Conservation (phyloP, 2,888 invertebrate genomes). For the Epinotia bilunana region DNA sequence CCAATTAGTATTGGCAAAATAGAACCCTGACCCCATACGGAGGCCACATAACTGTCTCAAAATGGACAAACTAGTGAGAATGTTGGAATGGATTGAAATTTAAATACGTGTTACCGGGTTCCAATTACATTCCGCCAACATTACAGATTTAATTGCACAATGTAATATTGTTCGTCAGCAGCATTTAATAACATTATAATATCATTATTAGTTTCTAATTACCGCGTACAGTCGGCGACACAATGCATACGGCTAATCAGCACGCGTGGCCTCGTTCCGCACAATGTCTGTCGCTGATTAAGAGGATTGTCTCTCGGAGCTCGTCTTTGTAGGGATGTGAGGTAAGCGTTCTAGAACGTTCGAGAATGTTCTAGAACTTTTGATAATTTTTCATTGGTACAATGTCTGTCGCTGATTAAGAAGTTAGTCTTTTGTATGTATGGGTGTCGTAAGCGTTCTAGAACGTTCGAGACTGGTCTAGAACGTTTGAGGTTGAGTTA, state of each 20-base stretch:
- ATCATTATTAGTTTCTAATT: conserved; percentile 33
- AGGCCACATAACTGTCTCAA: too few species aligned
- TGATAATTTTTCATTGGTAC: not conserved
- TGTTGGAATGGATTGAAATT: too few species aligned
- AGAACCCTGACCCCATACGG: too few species aligned
- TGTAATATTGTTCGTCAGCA: not conserved
- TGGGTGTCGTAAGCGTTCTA: not conserved
- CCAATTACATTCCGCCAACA: not conserved
- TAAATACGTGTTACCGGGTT: too few species aligned
- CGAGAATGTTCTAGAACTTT: not conserved
- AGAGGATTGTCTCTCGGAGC: conserved; percentile 83
- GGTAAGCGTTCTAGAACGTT: not conserved
- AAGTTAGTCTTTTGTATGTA: too few species aligned
- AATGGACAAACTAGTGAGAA: too few species aligned
- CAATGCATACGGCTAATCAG: conserved; percentile 69
- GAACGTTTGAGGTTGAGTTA: not conserved
- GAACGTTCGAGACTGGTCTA: not conserved
- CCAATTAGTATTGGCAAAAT: too few species aligned
- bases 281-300: conserved; percentile 83
- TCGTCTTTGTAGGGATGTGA: conserved; percentile 63
- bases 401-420: not conserved
- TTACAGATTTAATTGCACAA: not conserved
- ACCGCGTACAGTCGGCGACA: conserved; percentile 12
- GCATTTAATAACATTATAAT: conserved; percentile 4
- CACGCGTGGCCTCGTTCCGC: conserved; percentile 81